Conservation (phyloP, 2,113 vertebrate genomes). For the Oncorhynchus nerka region DNA sequence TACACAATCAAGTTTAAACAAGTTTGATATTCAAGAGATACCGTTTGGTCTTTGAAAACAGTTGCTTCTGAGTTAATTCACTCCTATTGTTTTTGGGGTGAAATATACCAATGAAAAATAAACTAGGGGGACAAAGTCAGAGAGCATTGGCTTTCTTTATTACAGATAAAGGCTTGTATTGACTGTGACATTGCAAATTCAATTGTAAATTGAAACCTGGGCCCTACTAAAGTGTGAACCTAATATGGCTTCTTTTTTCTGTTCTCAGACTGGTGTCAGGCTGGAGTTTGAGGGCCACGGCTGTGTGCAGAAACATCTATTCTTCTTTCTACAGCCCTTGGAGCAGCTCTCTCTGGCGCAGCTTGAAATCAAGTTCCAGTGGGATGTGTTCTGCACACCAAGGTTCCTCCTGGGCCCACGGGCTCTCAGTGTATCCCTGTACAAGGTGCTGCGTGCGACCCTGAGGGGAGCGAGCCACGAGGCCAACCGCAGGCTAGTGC, state of each 20-base stretch:
- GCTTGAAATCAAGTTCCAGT: conserved; percentile 80
- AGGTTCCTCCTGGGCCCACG: conserved; percentile 22
- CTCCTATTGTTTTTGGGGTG: too few species aligned
- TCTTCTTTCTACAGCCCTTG: conserved; percentile 82
- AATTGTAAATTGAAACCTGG: too few species aligned
- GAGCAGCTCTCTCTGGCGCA: conserved; percentile 82
- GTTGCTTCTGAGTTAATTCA: too few species aligned
- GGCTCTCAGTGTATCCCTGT: conserved; percentile 75
- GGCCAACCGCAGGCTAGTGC: conserved; percentile 63
- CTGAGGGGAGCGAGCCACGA: conserved; percentile 50
- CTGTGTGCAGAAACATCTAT: conserved; percentile 79
- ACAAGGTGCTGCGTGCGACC: conserved; percentile 40
- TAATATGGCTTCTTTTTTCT: neutral
- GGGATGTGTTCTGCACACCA: conserved; percentile 46
- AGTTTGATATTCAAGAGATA: too few species aligned
- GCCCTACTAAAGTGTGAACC: too few species aligned
- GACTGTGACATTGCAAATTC: too few species aligned
- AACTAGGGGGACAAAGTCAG: too few species aligned
- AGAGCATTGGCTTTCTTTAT: too few species aligned
- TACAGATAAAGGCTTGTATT: too few species aligned
- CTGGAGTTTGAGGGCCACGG: conserved; percentile 41
- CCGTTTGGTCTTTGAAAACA: too few species aligned
- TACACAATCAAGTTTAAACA: too few species aligned
- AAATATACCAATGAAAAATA: too few species aligned
- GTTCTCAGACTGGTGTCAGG: conserved; percentile 26